Base-by-base conservation (phyloP, 1,140 invertebrate genomes). In the Dendrolimus kikuchii region DNA sequence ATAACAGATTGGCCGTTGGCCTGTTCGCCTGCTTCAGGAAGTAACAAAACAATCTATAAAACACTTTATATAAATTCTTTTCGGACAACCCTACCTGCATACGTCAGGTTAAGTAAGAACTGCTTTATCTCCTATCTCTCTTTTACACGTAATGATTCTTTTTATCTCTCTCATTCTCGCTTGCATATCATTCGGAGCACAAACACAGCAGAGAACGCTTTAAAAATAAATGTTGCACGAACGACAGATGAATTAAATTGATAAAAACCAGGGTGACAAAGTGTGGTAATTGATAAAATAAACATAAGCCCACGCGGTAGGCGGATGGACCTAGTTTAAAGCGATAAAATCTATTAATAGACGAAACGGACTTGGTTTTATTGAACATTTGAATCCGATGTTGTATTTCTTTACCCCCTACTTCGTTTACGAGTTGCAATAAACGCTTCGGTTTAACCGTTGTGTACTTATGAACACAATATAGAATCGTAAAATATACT, bases 251-350 rank as follows among this genome's bases (percentile, higher is more conserved):
- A 70, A 70, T 70, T 70, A 67, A 64, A 53, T 44, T 54, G 68
- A 70, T 70, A 70, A 52, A 48, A 40, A 52, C 49, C 38, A 49
- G 47, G 46, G 55, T 67, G 64, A 67, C 64, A 62, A 62, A 62
- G 49, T 57, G 60, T 58, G 52, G 64, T 70, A 70, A 70, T 70
- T 70, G 68, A 64, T 67, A 59, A 59, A 64, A 66, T 63, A 64
- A 61, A 70, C 62, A 67, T 64, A 62, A 59, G 53, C 41, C 23
- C 23, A 46, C 23, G 51, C 49, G 39, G 7, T 7, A 49, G 8
- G 38, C 39, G 38, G 9, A 39, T 10, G 37, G 39, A 39, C 48
- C 38, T 49, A 49, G 23, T 39, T 40, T n/a, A 39, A 49, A 5
- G 39, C 5, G 42, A 51, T 45, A 6, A 7, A 43, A 10, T 45